Evolutionary conservation across 2,113 vertebrate genomes (phyloP), one percentile per base, ranked within the genome.

Genomic region (Onychostoma macrolepis): DNA sequence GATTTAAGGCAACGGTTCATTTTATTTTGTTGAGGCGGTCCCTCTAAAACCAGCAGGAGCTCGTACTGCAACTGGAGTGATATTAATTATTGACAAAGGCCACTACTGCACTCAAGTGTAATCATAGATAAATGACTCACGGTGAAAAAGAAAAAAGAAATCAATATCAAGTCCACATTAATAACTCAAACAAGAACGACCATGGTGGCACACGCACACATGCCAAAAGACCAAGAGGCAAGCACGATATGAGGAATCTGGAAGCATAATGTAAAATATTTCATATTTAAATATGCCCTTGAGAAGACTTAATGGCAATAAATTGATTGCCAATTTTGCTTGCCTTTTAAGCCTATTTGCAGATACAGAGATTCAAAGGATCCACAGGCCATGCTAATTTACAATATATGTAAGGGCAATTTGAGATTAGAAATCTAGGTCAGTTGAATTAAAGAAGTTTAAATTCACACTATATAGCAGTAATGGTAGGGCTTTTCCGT

Each of bases 21-120:
- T 76, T 75, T n/a, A 48, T 58, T 78, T 78, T 67, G 24, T 75
- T 50, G n/a, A 38, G 43, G 36, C 38, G 63, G n/a, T 28, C 12
- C 19, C 21, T 38, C 8, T 50, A 58, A 61, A 58, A 50, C 50
- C 85, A 56, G n/a, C 33, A 26, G 9, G 26, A 72, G 56, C 30
- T 77, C 17, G 2, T 8, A n/a, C 17, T 48, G 75, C 45, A 10
- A 69, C 33, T 85, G 74, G 19, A 28, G 83, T 86, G 48, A 58
- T 86, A 88, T 77, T 0, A 81, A 88, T 80, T 87, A 88, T 87
- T 88, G 81, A 83, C 28, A 80, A 75, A 83, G 63, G 17, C 79
- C 33, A 90, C 87, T 41, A 24, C 56, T 86, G 76, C 50, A 85
- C 12, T 30, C 41, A 88, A 79, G 38, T 81, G 43, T 48, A 71